These are phyloP conservation scores for Clytia hemisphaerica DNA, from an alignment of 30 jellyfish, hydroid and myxozoan species.

Conservation along the genomic window DNA sequence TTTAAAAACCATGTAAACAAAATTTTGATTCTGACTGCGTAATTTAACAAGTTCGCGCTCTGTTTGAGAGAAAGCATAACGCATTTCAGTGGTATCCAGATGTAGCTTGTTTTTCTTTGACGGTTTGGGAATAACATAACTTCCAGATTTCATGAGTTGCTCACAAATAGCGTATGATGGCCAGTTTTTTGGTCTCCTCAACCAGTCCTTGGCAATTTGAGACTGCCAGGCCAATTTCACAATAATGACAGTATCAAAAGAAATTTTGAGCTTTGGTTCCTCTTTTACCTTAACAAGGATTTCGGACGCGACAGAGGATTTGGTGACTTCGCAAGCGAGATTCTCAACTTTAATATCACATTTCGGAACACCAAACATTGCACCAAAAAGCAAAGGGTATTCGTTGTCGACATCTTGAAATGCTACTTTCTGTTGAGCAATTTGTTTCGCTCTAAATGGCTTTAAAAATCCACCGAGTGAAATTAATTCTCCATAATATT, in stretches of 20 bases:
- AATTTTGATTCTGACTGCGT: conserved; percentile 1
- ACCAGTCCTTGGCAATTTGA: conserved; percentile 19
- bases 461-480: conserved; percentile 2
- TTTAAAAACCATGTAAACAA: conserved; percentile 12
- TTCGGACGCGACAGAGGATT: not conserved
- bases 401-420: not conserved
- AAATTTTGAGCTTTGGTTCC: not conserved
- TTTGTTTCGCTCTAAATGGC: not conserved
- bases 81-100: not conserved
- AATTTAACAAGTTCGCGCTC: conserved; percentile 10
- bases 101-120: not conserved
- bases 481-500: too few species aligned
- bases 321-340: conserved; percentile 4
- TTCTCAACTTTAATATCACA: too few species aligned
- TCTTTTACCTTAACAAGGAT: not conserved
- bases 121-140: conserved; percentile 14
- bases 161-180: not conserved
- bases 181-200: conserved; percentile 13
- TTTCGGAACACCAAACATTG: too few species aligned
- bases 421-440: not conserved
- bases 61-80: conserved; percentile 18
- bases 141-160: not conserved
- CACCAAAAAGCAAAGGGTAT: not conserved
- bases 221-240: conserved; percentile 14
- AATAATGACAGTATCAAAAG: conserved; percentile 9